Base-by-base conservation (phyloP, 2,113 vertebrate species). In the Dromas ardeola region DNA sequence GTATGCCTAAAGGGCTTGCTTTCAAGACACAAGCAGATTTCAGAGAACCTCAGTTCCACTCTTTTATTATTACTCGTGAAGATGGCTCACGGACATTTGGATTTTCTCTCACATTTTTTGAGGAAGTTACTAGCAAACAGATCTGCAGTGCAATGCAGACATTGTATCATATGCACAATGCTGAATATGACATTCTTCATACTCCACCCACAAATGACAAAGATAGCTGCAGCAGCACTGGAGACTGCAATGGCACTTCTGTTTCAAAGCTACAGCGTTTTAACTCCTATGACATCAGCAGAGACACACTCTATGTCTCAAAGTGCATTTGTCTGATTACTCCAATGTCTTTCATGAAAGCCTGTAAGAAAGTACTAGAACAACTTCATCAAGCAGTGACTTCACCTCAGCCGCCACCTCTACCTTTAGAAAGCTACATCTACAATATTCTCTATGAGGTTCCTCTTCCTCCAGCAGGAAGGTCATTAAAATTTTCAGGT, bases 71-170 rank as follows among this genome's bases (percentile, higher is more conserved):
- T 97, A 99, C 99, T 66, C 98, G 99, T 80, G 99, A 99, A 98
- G 99, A 99, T 80, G 99, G 99, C 97, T 99, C 99, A 30, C 98
- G 99, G 94, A 99, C 99, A 83, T 99, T 99, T 80, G 99, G 99
- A 84, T 99, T 99, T 91, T 98, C 99, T 52, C 99, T 99, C 97
- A 99, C 99, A 1, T 99, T 99, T 98, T 99, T 99, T 71, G 99
- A 99, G 97, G 99, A 99, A 94, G 99, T 99, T 98, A 99, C 99
- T 96, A 99, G 99, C 97, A 99, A 99, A 97, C 99, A 99, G 98
- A 99, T 99, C 98, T 99, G 99, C 98, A 99, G 99, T 69, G 99
- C 99, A 69, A 99, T 99, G 99, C 99, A 99, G 98, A 99, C 99
- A 2, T 98, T 99, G 71, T 99, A 99, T 97, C 99, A 99, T 96